Evolutionary conservation across 2,113 vertebrate genomes (phyloP), one percentile per base, ranked within the genome.

Genomic region (Pygoscelis adeliae): DNA sequence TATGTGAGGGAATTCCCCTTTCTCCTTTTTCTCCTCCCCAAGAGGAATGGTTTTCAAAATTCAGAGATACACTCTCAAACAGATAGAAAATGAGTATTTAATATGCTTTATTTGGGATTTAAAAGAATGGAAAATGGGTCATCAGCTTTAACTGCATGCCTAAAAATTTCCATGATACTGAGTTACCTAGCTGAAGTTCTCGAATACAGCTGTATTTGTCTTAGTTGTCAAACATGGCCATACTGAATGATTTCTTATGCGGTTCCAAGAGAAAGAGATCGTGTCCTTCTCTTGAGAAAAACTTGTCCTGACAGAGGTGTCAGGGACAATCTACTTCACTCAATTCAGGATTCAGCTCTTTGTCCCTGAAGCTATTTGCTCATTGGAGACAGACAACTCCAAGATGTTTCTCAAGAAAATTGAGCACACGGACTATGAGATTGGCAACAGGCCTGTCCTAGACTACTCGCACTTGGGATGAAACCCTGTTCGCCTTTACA

Each of bases 231-330:
- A 70, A 87, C 29, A 47, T 32, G n/a, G n/a, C 71, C 46, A 21
- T n/a, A 50, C 22, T 66, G 70, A 89, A 34, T 82, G 69, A 83
- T 80, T 83, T 94, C 87, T 42, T 71, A 59, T 34, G 49, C 2
- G 2, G 70, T 82, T 94, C 65, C 80, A 87, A 72, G 50, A 81
- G 62, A 88, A 81, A 92, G 49, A 38, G 80, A 92, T 61, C 0
- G 0, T 62, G 25, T 91, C 89, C 61, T 93, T 65, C 74, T 95
- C 62, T 91, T 93, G 93, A 96, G 74, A 85, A 90, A 87, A 83
- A 97, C 74, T 80, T 90, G 63, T 85, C 84, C 91, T 96, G 97
- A 96, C 96, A 97, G 93, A 95, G 89, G 62, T 91, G 97, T 94
- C 97, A 95, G 40, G 38, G 67, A 66, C 78, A 90, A 97, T 96